These are phyloP conservation scores for Tanytarsus gracilentus DNA, from an alignment of 2,888 invertebrate genomes.

Conservation along the genomic window DNA sequence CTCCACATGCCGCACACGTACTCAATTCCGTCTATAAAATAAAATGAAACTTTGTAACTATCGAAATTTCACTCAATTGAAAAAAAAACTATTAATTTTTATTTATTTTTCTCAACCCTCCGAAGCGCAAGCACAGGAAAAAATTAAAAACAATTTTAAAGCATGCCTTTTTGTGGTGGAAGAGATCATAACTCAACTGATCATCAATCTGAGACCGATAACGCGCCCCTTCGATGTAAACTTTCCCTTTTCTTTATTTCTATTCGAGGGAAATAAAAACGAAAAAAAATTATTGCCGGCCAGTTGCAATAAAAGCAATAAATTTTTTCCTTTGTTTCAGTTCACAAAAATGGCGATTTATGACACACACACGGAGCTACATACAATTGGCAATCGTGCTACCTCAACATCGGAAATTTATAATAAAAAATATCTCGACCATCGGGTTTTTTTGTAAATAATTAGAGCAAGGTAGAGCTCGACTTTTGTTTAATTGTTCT, in stretches of 20 bases:
- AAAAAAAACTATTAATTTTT: background rate
- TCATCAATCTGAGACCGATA: background rate
- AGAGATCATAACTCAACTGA: background rate
- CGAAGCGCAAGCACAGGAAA: background rate
- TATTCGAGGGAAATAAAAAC: background rate
- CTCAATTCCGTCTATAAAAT: constrained; percentile 70
- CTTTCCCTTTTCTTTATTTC: no score
- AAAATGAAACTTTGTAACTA: background rate
- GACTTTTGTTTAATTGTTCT: no score
- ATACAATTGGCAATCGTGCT: constrained; percentile 7
- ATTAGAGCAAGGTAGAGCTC: background rate
- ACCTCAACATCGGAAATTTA: background rate
- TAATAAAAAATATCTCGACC: background rate
- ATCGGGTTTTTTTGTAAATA: background rate
- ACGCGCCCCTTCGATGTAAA: constrained; percentile 1
- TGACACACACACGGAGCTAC: background rate
- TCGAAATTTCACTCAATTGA: background rate
- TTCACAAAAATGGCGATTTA: background rate
- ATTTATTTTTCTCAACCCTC: background rate
- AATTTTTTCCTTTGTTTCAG: background rate
- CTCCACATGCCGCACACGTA: constrained; percentile 76
- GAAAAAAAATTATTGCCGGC: background rate
- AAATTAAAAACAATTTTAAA: background rate
- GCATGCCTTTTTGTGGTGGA: background rate
- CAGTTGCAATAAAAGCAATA: background rate